Evolutionary conservation across 1,140 invertebrate species (phyloP).

Genomic region (Drosophila cardini): DNA sequence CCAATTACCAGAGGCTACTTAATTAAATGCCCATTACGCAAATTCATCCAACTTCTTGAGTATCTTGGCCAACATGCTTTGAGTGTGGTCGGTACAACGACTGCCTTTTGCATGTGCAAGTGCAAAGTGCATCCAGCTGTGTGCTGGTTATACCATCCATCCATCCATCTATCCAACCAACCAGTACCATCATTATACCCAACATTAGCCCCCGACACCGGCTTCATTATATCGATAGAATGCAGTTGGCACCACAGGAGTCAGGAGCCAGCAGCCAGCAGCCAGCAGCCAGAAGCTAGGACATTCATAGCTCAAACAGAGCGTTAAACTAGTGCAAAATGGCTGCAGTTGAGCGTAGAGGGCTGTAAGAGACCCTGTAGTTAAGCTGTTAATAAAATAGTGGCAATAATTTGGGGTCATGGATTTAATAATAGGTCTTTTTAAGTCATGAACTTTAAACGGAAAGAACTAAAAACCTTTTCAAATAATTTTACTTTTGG

Average conservation of each 20-base stretch:
- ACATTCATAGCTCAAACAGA: conserved; percentile 28
- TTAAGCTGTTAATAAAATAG: too few species aligned
- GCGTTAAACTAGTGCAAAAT: conserved; percentile 1
- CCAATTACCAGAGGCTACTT: conserved; percentile 10
- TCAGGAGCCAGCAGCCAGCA: not conserved
- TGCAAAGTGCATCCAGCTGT: conserved; percentile 38
- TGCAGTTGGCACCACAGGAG: conserved; percentile 7
- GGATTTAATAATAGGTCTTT: too few species aligned
- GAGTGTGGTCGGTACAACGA: conserved; percentile 1
- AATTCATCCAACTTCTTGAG: conserved; percentile 23
- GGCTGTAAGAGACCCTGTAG: too few species aligned
- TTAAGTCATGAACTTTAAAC: too few species aligned
- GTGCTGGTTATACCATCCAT: conserved; percentile 19
- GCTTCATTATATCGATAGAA: conserved; percentile 31
- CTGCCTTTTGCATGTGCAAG: conserved; percentile 20
- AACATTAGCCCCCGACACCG: conserved; percentile 43
- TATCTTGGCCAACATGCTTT: conserved; percentile 5
- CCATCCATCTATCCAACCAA: too few species aligned
- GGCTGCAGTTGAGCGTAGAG: too few species aligned
- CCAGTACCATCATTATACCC: not conserved
- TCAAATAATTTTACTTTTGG: too few species aligned
- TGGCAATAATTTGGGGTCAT: too few species aligned
- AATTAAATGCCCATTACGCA: conserved; percentile 48
- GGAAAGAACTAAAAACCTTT: too few species aligned
- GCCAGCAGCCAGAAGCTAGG: conserved; percentile 8